phyloP scores from a whole-genome alignment of 2,888 invertebrate species.

The Elgonia sp. region DNA sequence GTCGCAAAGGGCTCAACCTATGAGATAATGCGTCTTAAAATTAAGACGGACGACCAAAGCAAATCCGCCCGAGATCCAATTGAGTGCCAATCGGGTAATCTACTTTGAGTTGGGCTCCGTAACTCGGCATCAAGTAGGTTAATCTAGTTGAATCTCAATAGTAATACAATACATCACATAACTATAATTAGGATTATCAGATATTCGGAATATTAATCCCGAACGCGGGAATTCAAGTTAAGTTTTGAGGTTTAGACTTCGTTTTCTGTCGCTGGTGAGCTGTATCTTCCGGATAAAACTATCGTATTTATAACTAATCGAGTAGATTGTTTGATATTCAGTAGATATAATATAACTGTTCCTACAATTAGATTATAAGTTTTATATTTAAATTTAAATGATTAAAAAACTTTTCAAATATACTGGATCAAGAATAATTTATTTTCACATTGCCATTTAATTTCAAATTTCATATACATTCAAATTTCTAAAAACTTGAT shows the following conservation, averaged over 20 bases:
- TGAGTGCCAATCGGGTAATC: slow-evolving; percentile 62
- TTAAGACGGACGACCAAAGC: slow-evolving; percentile 49
- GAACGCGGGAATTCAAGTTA: slow-evolving; percentile 15
- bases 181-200: slow-evolving; percentile 69
- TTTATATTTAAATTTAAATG: too few species aligned
- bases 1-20: not conserved
- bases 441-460: too few species aligned
- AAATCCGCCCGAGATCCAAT: slow-evolving; percentile 54
- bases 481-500: too few species aligned
- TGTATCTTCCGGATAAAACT: not conserved
- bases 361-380: too few species aligned
- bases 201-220: slow-evolving; percentile 60
- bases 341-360: too few species aligned
- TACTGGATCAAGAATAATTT: too few species aligned
- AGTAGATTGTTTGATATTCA: too few species aligned
- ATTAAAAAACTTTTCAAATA: too few species aligned
- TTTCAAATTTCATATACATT: too few species aligned
- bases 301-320: not conserved
- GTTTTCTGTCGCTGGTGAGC: slow-evolving; percentile 2
- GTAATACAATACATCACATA: slow-evolving; percentile 66
- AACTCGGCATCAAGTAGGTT: slow-evolving; percentile 70
- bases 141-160: slow-evolving; percentile 71
- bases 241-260: slow-evolving; percentile 24
- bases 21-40: slow-evolving; percentile 57
- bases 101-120: slow-evolving; percentile 62